Evolutionary conservation across 2,888 invertebrate species (phyloP).

Genomic region (Anoncus sp.): DNA sequence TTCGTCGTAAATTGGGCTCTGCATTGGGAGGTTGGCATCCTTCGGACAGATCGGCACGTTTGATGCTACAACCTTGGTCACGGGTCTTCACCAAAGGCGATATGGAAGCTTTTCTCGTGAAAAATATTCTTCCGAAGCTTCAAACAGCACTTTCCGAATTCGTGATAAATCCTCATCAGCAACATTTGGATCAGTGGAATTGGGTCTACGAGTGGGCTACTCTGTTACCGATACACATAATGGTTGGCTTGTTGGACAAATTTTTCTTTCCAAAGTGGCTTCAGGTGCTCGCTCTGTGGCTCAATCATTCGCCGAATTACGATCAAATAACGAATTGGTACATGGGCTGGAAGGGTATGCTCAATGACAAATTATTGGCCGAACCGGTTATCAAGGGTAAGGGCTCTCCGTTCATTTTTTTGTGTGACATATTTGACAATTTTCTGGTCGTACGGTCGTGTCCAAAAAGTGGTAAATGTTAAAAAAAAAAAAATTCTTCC

Average conservation of each 20-base stretch:
- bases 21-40: constrained; percentile 98
- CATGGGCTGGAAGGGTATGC: constrained; percentile 86
- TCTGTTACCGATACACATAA: constrained; percentile 90
- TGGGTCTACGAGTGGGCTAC: constrained; percentile 98
- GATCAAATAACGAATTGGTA: constrained; percentile 96
- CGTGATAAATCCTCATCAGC: constrained; percentile 89
- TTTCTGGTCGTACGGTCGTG: too few relatives aligned
- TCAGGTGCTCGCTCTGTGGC: constrained; percentile 93
- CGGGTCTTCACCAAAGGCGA: constrained; percentile 90
- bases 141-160: constrained; percentile 87
- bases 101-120: constrained; percentile 92
- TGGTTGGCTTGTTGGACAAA: constrained; percentile 93
- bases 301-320: constrained; percentile 95
- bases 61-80: constrained; percentile 96
- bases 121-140: constrained; percentile 95
- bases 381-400: constrained; percentile 85
- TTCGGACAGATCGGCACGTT: constrained; percentile 95
- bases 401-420: not conserved
- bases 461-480: too few relatives aligned
- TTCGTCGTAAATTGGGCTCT: constrained; percentile 94
- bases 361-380: constrained; percentile 85
- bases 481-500: too few relatives aligned
- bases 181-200: constrained; percentile 94
- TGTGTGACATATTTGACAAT: too few relatives aligned
- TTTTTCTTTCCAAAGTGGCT: constrained; percentile 98